These are phyloP conservation scores for Myotis lucifugus DNA, from an alignment of 2,113 vertebrate genomes.

Conservation along the genomic window DNA sequence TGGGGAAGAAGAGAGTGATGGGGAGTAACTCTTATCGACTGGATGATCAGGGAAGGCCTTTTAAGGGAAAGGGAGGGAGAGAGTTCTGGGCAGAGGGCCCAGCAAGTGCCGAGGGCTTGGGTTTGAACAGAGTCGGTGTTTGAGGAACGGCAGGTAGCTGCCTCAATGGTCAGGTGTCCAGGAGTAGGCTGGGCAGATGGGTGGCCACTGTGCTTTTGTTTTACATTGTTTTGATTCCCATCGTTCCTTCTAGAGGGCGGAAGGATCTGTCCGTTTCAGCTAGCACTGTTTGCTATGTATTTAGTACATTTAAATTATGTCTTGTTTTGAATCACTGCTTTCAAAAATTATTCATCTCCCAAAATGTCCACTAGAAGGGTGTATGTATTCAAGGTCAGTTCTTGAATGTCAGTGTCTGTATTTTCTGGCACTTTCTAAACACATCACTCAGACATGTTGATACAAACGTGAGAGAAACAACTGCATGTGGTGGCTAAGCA, in stretches of 20 bases:
- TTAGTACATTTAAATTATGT: background rate
- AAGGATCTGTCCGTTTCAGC: background rate
- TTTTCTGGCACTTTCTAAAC: background rate
- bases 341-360: background rate
- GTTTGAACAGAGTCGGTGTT: background rate
- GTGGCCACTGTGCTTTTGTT: background rate
- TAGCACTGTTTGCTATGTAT: background rate
- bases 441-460: background rate
- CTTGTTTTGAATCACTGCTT: conserved; percentile 1
- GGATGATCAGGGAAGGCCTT: background rate
- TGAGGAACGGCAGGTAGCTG: background rate
- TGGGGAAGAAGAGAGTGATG: too few relatives aligned
- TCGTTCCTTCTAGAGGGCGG: background rate
- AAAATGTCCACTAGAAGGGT: background rate
- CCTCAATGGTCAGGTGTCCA: background rate
- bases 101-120: background rate
- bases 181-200: background rate
- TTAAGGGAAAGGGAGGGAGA: background rate
- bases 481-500: background rate
- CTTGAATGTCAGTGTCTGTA: background rate
- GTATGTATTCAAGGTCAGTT: background rate
- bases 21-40: too few relatives aligned
- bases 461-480: background rate
- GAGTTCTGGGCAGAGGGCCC: background rate
- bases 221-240: background rate